These are phyloP conservation scores for Morpho deidamia DNA, from an alignment of 2,888 invertebrate species.

Conservation along the genomic window DNA sequence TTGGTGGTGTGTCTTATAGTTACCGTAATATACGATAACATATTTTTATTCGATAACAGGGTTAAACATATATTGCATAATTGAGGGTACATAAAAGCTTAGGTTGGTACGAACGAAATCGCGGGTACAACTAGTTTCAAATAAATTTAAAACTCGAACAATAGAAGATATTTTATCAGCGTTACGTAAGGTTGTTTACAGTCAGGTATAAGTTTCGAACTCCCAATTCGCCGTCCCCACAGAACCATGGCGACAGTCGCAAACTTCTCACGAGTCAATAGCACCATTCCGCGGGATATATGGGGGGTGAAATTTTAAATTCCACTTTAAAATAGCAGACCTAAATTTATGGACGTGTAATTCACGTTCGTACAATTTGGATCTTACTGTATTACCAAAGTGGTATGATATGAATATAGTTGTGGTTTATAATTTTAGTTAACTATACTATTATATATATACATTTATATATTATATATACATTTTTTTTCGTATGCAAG, in stretches of 20 bases:
- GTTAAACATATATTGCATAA: too few species aligned
- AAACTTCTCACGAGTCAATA: slow-evolving; percentile 64
- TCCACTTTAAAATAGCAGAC: slow-evolving; percentile 30
- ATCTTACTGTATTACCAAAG: slow-evolving; percentile 5
- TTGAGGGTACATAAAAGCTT: too few species aligned
- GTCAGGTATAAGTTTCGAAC: slow-evolving; percentile 34
- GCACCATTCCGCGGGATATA: slow-evolving; percentile 59
- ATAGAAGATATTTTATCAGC: background rate
- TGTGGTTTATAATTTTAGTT: background rate
- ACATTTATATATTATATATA: too few species aligned
- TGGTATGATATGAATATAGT: background rate
- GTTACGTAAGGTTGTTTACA: slow-evolving; percentile 27
- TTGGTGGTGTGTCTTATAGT: too few species aligned
- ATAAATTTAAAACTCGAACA: background rate
- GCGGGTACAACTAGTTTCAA: too few species aligned
- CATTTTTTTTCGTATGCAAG: too few species aligned
- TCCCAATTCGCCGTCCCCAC: slow-evolving; percentile 33
- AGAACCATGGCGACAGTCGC: slow-evolving; percentile 34
- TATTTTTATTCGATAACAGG: too few species aligned
- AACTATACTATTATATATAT: background rate
- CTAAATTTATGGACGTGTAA: slow-evolving; percentile 30
- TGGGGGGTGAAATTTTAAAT: slow-evolving; percentile 40
- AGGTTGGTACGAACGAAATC: too few species aligned
- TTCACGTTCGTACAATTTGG: slow-evolving; percentile 14
- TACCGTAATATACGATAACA: too few species aligned